Evolutionary conservation across 2,113 vertebrate genomes (phyloP).

Genomic region (Climacteris rufus): DNA sequence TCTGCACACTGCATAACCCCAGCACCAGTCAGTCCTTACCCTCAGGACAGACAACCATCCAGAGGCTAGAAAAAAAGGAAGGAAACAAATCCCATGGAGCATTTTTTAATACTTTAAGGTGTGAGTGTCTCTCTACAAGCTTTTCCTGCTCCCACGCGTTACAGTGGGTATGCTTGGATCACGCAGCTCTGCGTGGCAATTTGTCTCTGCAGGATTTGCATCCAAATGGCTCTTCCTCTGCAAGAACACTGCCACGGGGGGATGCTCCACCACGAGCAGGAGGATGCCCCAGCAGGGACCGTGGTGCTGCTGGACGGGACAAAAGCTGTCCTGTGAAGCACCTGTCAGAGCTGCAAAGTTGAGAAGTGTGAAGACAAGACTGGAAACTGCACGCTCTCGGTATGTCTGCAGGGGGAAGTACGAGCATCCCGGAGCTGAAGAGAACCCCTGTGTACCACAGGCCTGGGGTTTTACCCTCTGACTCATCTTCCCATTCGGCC

Average conservation of each 20-base stretch:
- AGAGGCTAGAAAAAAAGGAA: not conserved
- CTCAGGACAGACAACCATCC: not conserved
- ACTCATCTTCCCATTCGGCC: conserved; percentile 14
- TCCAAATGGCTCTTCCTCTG: not conserved
- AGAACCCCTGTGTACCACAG: not conserved
- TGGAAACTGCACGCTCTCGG: not conserved
- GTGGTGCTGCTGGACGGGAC: not conserved
- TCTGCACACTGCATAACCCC: not conserved
- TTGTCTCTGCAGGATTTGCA: not conserved
- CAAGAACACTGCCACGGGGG: not conserved
- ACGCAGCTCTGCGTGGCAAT: not conserved
- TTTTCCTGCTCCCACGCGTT: not conserved
- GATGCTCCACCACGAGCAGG: fast-evolving
- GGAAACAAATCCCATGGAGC: not conserved
- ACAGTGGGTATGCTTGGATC: fast-evolving
- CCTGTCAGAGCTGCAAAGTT: not conserved
- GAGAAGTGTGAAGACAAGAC: not conserved
- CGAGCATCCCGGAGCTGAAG: not conserved
- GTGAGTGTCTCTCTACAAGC: not conserved
- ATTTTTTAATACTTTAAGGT: not conserved
- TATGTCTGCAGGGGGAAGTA: conserved; percentile 45
- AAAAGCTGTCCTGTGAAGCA: not conserved
- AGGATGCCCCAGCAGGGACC: not conserved
- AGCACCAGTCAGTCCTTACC: not conserved
- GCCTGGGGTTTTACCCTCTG: conserved; percentile 28